phyloP scores from a whole-genome alignment of 92 coral and sea anemone species.

The Phymanthus crucifer region DNA sequence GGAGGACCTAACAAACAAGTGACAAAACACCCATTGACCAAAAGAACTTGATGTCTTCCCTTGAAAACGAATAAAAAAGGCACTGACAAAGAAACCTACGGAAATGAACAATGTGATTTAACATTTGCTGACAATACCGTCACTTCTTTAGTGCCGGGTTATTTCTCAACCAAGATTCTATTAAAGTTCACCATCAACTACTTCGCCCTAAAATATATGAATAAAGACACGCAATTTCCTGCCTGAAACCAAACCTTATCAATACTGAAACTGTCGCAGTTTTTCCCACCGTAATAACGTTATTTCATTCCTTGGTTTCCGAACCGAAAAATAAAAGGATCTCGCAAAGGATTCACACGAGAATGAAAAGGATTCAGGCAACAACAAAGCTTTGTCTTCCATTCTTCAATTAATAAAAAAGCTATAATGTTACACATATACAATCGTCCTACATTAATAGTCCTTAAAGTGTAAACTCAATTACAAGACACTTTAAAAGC shows the following conservation, averaged over 20 bases:
- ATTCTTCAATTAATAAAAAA: conserved; percentile 1
- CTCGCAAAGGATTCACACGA: neutral
- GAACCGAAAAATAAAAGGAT: neutral
- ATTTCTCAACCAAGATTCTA: neutral
- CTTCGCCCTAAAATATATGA: neutral
- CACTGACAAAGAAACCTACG: neutral
- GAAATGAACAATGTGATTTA: neutral
- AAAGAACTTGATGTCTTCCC: neutral
- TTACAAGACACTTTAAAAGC: conserved; percentile 13
- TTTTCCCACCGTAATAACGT: neutral
- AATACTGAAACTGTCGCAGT: neutral
- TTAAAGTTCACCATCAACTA: neutral
- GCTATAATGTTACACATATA: conserved; percentile 14
- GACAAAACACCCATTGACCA: conserved; percentile 28
- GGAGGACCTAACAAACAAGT: conserved; percentile 28
- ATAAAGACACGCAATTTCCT: neutral
- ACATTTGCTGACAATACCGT: neutral
- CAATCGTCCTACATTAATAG: neutral
- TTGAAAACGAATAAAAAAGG: neutral
- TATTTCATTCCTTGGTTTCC: conserved; percentile 8
- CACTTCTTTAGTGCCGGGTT: neutral
- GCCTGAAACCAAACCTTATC: neutral
- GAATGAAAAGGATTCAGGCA: neutral
- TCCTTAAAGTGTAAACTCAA: conserved; percentile 14
- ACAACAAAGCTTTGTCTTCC: neutral